Percentiles rank a stretch among this genome's conserved stretches.
Conservation (phyloP, 1,140 invertebrate genomes). For the Hypothenemus hampei region DNA sequence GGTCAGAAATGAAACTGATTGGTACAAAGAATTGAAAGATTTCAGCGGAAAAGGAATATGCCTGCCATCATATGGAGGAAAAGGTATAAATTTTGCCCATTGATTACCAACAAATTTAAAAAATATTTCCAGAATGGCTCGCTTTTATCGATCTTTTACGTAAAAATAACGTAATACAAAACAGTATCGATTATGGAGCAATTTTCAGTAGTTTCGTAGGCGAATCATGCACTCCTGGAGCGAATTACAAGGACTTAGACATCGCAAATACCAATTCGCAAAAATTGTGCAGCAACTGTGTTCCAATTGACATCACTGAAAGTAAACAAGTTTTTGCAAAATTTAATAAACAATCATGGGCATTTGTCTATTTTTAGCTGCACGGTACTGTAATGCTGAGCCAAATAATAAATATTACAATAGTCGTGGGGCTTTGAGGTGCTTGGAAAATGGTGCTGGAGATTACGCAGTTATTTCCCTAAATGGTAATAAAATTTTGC, state of each 20-base stretch:
- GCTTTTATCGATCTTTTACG: slow-evolving; percentile 51
- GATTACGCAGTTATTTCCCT: slow-evolving; percentile 56
- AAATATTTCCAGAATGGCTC: slow-evolving; percentile 50
- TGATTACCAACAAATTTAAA: neutral
- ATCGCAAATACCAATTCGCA: slow-evolving; percentile 21
- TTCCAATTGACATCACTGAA: slow-evolving; percentile 29
- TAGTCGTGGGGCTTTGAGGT: slow-evolving; percentile 57
- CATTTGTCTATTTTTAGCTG: slow-evolving; percentile 30
- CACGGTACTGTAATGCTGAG: slow-evolving; percentile 44
- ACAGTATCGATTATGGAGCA: slow-evolving; percentile 56
- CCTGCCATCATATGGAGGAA: slow-evolving; percentile 58
- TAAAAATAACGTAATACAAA: slow-evolving; percentile 38
- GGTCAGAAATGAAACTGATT: slow-evolving; percentile 48
- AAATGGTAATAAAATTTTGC: slow-evolving; percentile 21
- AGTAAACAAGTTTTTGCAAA: slow-evolving; percentile 8
- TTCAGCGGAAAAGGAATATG: slow-evolving; percentile 53
- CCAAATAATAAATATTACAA: slow-evolving; percentile 57
- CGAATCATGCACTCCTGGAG: slow-evolving; percentile 56
- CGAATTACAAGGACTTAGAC: slow-evolving; percentile 41
- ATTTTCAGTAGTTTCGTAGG: slow-evolving; percentile 54
- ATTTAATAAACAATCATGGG: no score
- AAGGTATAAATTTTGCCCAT: no score
- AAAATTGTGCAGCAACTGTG: slow-evolving; percentile 43
- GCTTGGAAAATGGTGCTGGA: slow-evolving; percentile 49
- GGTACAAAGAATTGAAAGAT: slow-evolving; percentile 52